phyloP scores from a whole-genome alignment of 1,140 invertebrate species.

The Diplogasteroides magnus region DNA sequence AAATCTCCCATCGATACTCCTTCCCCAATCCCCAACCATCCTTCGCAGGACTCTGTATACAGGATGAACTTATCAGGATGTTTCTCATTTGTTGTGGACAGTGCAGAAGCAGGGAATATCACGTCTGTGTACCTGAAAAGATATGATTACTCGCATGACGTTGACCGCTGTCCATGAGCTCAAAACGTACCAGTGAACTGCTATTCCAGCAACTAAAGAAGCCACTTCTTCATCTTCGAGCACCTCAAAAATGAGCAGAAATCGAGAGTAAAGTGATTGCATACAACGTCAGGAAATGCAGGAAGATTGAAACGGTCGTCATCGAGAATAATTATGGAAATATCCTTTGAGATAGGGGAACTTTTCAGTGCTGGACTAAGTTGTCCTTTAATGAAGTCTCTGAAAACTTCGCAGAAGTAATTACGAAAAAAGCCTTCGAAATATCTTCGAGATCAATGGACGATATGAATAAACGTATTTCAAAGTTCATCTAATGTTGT shows the following conservation, averaged over 20 bases:
- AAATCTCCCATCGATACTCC: slow-evolving; percentile 5
- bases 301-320: slow-evolving; percentile 60
- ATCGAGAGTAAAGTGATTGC: not conserved
- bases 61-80: slow-evolving; percentile 71
- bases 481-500: no score
- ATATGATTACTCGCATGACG: slow-evolving; percentile 75
- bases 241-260: slow-evolving; percentile 60
- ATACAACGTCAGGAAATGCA: slow-evolving; percentile 62
- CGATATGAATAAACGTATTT: no score
- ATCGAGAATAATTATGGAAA: slow-evolving; percentile 51
- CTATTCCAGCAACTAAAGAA: slow-evolving; percentile 73
- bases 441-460: not conserved
- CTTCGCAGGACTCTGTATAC: slow-evolving; percentile 59
- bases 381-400: not conserved
- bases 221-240: slow-evolving; percentile 60
- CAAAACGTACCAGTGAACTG: slow-evolving; percentile 71
- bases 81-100: slow-evolving; percentile 62
- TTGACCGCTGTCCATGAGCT: slow-evolving; percentile 60
- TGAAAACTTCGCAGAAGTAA: slow-evolving; percentile 41
- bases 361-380: not conserved
- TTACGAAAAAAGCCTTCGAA: no score
- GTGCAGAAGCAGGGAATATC: slow-evolving; percentile 57
- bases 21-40: not conserved
- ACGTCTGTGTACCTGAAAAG: no score
- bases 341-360: slow-evolving; percentile 19